phyloP scores from a whole-genome alignment of 1,140 invertebrate genomes.

The Plutomurus gul region DNA sequence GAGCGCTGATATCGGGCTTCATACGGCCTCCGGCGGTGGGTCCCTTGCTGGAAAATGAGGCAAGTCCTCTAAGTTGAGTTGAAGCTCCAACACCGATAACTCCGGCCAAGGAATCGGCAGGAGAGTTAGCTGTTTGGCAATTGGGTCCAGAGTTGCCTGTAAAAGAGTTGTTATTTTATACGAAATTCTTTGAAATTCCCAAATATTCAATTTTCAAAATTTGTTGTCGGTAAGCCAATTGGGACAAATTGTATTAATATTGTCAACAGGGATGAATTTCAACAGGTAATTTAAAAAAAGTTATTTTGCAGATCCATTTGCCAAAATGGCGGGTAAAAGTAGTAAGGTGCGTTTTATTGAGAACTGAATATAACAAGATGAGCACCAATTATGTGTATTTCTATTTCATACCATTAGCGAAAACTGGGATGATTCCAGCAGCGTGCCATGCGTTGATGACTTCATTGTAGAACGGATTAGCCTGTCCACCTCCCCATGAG shows the following conservation, averaged over 20 bases:
- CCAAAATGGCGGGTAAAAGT: too few relatives aligned
- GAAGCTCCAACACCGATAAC: constrained; percentile 34
- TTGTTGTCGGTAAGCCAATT: too few relatives aligned
- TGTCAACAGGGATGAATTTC: too few relatives aligned
- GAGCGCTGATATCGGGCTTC: constrained; percentile 41
- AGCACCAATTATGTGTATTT: background rate
- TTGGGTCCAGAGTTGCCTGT: constrained; percentile 33
- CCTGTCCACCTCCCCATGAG: constrained; percentile 39
- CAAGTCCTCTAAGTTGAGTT: background rate
- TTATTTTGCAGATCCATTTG: too few relatives aligned
- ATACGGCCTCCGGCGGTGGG: constrained; percentile 1
- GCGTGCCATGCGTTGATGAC: constrained; percentile 34
- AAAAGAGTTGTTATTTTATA: background rate
- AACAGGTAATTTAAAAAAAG: too few relatives aligned
- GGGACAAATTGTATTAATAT: too few relatives aligned
- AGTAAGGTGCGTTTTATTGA: too few relatives aligned
- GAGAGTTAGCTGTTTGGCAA: constrained; percentile 33
- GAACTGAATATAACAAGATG: too few relatives aligned
- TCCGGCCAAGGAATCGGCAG: background rate
- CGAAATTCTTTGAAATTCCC: background rate
- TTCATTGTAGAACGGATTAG: constrained; percentile 27
- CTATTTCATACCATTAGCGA: constrained; percentile 24
- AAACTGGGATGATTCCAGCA: constrained; percentile 39
- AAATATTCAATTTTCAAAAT: background rate
- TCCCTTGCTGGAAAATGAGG: constrained; percentile 20